Base-by-base conservation (phyloP, 2,888 invertebrate species). In the Glaucopsyche alexis region DNA sequence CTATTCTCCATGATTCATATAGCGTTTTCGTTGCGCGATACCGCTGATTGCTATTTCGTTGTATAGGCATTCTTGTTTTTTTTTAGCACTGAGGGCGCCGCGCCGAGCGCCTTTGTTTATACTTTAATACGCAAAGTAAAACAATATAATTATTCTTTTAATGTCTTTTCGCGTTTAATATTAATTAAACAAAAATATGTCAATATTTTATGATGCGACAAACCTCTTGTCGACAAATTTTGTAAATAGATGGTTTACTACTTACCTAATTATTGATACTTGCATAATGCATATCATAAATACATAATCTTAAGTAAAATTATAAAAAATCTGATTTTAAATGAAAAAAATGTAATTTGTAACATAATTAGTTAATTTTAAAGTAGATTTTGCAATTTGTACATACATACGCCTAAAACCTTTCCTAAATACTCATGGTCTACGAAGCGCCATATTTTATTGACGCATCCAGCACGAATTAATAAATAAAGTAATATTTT, bases 371-470 rank as follows among this genome's bases (percentile, higher is more conserved):
- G 0, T 29, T 29, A 29, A 29, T n/a, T 50, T 4, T n/a, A n/a
- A 50, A n/a, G 50, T 60, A 60, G 60, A 13, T 38, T 11, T 60
- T 60, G 38, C 29, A 29, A 38, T 60, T 60, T 60, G 60, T 60
- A 60, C 60, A 29, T 60, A 55, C 16, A 55, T 19, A 40, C 52
- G 16, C 11, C 50, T 13, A 60, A 60, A 13, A 19, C n/a, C n/a
- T 9, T 29, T 29, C 13, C 60, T 60, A 29, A 60, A 60, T 60
- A 60, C 60, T 60, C 60, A 60, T 60, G 60, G 13, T 29, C 13
- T 11, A 60, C 13, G 7, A 13, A 8, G 60, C 60, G 60, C n/a
- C n/a, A n/a, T n/a, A n/a, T n/a, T 60, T 29, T 38, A 13, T 60
- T 7, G 29, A 13, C 60, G 6, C 60, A 60, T 60, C 13, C 13